Evolutionary conservation across 1,140 invertebrate genomes (phyloP).

Genomic region (Drosophila orosa): DNA sequence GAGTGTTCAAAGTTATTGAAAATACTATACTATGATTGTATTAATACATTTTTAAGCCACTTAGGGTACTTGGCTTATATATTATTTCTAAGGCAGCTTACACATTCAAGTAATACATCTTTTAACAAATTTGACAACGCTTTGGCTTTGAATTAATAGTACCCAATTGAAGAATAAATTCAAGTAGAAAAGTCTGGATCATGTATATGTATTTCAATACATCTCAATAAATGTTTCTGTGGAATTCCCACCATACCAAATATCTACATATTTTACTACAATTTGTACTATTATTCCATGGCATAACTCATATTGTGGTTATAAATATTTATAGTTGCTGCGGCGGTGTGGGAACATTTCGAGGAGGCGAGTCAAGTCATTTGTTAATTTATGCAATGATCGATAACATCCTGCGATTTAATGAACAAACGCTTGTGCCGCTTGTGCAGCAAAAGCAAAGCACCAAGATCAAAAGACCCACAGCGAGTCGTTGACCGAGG

Average conservation of each 20-base stretch:
- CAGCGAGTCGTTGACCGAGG: slow-evolving; percentile 53
- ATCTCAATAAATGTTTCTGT: not conserved
- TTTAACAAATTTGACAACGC: not conserved
- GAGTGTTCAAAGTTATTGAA: not conserved
- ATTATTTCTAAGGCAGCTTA: not conserved
- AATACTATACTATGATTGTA: not conserved
- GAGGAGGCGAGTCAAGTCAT: slow-evolving; percentile 18
- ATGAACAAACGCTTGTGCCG: slow-evolving; percentile 68
- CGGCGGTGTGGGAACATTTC: slow-evolving; percentile 12
- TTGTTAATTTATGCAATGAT: slow-evolving; percentile 81
- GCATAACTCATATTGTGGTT: slow-evolving; percentile 34
- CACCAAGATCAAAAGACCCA: slow-evolving; percentile 42
- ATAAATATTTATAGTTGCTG: slow-evolving; percentile 59
- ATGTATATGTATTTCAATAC: not conserved
- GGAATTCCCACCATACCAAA: not conserved
- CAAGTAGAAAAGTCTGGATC: not conserved
- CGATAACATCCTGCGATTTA: slow-evolving; percentile 82
- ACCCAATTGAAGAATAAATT: not conserved
- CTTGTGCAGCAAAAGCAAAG: slow-evolving; percentile 58
- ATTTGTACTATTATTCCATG: slow-evolving; percentile 15
- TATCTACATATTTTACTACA: not conserved
- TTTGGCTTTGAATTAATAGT: not conserved
- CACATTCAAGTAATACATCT: not conserved
- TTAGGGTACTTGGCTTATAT: no score
- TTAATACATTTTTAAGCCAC: not conserved